phyloP scores from a whole-genome alignment of 2,797 vertebrate species.

The Psittacula derbiana region DNA sequence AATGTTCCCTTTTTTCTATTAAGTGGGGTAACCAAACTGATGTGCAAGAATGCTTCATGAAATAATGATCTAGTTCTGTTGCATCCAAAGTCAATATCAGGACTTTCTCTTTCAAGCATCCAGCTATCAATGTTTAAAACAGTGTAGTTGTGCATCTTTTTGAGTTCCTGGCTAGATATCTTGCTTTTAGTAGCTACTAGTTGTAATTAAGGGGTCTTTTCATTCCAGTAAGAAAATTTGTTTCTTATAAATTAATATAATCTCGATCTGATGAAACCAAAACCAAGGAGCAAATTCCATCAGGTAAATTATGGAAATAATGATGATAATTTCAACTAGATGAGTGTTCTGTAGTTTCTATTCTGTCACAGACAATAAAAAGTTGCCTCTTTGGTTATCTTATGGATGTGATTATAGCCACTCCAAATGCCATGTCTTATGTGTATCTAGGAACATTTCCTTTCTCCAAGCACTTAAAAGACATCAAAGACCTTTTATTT shows the following conservation, averaged over 20 bases:
- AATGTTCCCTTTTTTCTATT: not conserved
- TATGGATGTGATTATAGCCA: not conserved
- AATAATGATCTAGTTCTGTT: fast-evolving
- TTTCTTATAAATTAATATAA: not conserved
- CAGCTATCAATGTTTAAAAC: not conserved
- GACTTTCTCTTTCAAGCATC: not conserved
- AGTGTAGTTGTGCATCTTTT: not conserved
- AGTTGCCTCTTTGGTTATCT: not conserved
- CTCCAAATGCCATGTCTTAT: not conserved
- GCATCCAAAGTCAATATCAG: not conserved
- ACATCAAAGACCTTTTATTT: not conserved
- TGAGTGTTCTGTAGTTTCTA: not conserved
- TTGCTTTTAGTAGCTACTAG: not conserved
- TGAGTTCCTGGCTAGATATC: not conserved
- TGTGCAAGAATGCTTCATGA: not conserved
- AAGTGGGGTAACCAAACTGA: not conserved
- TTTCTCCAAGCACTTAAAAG: not conserved
- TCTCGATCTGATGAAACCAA: not conserved
- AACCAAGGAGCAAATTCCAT: not conserved
- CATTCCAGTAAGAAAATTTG: not conserved
- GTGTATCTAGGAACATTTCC: not conserved
- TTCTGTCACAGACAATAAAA: not conserved
- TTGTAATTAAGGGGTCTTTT: not conserved
- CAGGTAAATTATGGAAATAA: not conserved
- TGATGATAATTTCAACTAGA: not conserved